Conservation (phyloP, 2,888 invertebrate genomes). For the Lutraria lutraria region DNA sequence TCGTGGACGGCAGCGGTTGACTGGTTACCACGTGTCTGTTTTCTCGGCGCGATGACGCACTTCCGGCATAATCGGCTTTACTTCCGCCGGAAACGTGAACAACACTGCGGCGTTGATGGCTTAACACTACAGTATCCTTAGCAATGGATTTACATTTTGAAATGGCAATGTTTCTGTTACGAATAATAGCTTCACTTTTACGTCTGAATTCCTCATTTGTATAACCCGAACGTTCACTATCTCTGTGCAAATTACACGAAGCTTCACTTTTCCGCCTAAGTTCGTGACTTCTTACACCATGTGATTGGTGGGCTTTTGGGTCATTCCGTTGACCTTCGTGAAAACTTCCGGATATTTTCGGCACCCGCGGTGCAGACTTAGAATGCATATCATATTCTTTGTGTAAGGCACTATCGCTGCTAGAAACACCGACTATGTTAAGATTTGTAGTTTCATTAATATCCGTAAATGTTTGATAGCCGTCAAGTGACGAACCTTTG, state of each 20-base stretch:
- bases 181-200: conserved; percentile 49
- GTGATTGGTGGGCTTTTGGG: not conserved
- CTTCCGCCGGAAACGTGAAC: conserved; percentile 64
- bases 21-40: conserved; percentile 37
- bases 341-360: conserved; percentile 2
- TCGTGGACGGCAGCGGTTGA: conserved; percentile 31
- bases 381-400: conserved; percentile 16
- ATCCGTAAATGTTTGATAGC: conserved; percentile 8
- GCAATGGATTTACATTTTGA: not conserved
- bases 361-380: not conserved
- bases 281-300: conserved; percentile 51
- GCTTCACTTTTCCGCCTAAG: conserved; percentile 55
- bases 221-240: not conserved
- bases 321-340: conserved; percentile 16
- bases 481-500: conserved; percentile 24
- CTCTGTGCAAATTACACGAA: conserved; percentile 19
- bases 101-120: conserved; percentile 61
- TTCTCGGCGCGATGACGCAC: conserved; percentile 14
- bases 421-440: conserved; percentile 50
- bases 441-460: conserved; percentile 2
- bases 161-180: not conserved
- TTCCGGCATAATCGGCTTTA: conserved; percentile 16
- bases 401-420: conserved; percentile 57
- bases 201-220: conserved; percentile 43
- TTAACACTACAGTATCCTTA: conserved; percentile 49